phyloP scores from a whole-genome alignment of 2,113 vertebrate genomes.

The Bettongia penicillata region DNA sequence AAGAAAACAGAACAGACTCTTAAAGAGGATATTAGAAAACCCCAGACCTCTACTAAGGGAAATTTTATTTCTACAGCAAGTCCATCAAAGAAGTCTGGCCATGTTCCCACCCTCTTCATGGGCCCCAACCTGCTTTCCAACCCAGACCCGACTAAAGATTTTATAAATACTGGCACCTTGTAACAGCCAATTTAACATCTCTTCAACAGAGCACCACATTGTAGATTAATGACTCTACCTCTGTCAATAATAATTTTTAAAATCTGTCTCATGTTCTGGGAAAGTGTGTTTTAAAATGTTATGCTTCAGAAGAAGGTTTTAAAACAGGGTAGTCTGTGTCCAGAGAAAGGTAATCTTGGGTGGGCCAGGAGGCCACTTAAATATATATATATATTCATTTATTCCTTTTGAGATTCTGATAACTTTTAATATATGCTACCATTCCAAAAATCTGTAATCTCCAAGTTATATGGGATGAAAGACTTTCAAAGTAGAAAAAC shows the following conservation, averaged over 20 bases:
- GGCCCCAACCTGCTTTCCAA: not conserved
- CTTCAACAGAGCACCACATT: not conserved
- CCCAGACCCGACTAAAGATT: not conserved
- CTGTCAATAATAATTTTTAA: not conserved
- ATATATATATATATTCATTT: not conserved
- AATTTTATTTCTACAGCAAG: not conserved
- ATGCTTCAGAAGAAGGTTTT: not conserved
- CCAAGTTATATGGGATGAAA: not conserved
- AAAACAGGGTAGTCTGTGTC: not conserved
- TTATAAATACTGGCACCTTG: not conserved
- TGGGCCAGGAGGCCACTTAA: not conserved
- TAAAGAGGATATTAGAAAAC: not conserved
- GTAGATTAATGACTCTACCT: not conserved
- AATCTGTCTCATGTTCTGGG: not conserved
- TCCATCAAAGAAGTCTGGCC: not conserved
- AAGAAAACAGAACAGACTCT: not conserved
- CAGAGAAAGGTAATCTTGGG: not conserved
- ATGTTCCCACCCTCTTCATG: not conserved
- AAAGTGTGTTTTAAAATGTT: not conserved
- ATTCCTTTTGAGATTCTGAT: not conserved
- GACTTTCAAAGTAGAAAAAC: not conserved
- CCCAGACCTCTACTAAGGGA: not conserved
- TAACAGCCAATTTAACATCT: not conserved
- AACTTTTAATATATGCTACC: not conserved
- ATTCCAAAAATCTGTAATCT: not conserved